Conservation (phyloP, 2,888 invertebrate genomes). For the Ichneumon xanthorius region DNA sequence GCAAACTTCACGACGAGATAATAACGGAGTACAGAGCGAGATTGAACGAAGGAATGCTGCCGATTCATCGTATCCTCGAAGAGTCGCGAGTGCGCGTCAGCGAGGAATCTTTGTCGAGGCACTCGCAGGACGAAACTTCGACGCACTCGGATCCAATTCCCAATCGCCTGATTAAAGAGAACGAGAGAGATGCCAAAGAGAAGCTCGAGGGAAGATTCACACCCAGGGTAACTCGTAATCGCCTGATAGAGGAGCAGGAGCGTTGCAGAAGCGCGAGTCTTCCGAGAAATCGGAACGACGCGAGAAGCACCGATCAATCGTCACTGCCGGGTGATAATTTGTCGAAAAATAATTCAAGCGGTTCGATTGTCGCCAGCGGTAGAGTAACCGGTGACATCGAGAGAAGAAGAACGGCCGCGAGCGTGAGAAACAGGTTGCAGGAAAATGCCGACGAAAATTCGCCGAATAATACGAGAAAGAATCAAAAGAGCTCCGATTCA, state of each 20-base stretch:
- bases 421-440: constrained; percentile 69
- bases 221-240: constrained; percentile 70
- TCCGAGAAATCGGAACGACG: constrained; percentile 48
- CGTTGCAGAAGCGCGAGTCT: constrained; percentile 68
- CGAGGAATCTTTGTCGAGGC: constrained; percentile 78
- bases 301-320: constrained; percentile 39
- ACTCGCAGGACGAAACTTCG: constrained; percentile 71
- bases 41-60: constrained; percentile 78
- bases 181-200: constrained; percentile 39
- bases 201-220: constrained; percentile 59
- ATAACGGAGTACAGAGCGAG: constrained; percentile 78
- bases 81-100: constrained; percentile 80
- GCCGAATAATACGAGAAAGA: constrained; percentile 51
- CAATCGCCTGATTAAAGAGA: constrained; percentile 70
- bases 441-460: constrained; percentile 63
- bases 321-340: constrained; percentile 43
- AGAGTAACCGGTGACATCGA: constrained; percentile 48
- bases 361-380: constrained; percentile 44
- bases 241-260: constrained; percentile 71
- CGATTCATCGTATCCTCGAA: constrained; percentile 79
- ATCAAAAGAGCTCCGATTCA: constrained; percentile 38
- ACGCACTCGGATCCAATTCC: constrained; percentile 71
- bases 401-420: constrained; percentile 63
- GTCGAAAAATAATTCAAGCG: constrained; percentile 37
- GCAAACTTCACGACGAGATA: constrained; percentile 77